phyloP scores from a whole-genome alignment of 2,888 invertebrate species.

The Tachina fera region DNA sequence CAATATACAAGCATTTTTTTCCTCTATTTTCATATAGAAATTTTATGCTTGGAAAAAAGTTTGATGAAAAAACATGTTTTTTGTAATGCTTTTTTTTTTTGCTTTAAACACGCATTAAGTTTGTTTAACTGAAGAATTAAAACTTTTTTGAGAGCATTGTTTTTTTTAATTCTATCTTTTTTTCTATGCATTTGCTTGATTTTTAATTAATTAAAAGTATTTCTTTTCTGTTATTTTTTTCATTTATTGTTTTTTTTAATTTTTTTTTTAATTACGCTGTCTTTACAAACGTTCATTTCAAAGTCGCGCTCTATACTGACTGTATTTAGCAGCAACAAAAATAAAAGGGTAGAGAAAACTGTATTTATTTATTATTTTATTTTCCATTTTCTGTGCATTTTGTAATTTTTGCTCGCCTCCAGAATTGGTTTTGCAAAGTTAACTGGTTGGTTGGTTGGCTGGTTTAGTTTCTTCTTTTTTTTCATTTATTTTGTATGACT shows the following conservation, averaged over 20 bases:
- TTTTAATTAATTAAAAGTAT: background rate
- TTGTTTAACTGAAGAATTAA: background rate
- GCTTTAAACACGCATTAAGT: background rate
- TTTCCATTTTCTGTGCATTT: slow-evolving; percentile 58
- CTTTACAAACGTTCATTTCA: slow-evolving; percentile 76
- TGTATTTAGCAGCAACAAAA: slow-evolving; percentile 68
- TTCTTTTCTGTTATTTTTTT: slow-evolving; percentile 15
- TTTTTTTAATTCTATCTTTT: slow-evolving; percentile 2
- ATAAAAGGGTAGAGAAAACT: slow-evolving; percentile 80
- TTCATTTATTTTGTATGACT: slow-evolving; percentile 38
- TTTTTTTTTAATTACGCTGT: slow-evolving; percentile 33
- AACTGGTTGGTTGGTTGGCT: slow-evolving; percentile 62
- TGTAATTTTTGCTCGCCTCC: slow-evolving; percentile 52
- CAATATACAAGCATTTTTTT: slow-evolving; percentile 75
- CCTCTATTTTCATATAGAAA: slow-evolving; percentile 41
- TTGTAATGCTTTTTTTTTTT: background rate
- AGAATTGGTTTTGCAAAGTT: slow-evolving; percentile 68
- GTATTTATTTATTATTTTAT: slow-evolving; percentile 74
- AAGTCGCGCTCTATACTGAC: slow-evolving; percentile 81
- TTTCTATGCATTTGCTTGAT: slow-evolving; percentile 17
- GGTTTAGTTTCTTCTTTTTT: slow-evolving; percentile 47
- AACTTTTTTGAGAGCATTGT: background rate
- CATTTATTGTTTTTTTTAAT: slow-evolving; percentile 4
- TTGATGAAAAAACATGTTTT: slow-evolving; percentile 14
- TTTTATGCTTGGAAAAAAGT: slow-evolving; percentile 31